phyloP scores from a whole-genome alignment of 2,888 invertebrate genomes.

The Drosophila ustulata region DNA sequence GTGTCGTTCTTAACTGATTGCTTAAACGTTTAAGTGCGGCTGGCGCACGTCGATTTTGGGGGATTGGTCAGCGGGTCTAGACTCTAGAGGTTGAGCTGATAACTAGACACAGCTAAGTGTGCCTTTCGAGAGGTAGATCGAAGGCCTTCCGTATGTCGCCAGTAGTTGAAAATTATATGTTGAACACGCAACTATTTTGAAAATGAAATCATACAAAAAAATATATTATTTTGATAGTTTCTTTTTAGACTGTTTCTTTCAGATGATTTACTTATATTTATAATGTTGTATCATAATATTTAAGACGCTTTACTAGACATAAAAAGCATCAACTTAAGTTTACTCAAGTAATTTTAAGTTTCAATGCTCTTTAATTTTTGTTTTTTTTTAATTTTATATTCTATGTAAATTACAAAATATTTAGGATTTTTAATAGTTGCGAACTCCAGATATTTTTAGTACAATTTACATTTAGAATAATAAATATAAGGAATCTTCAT shows the following conservation, averaged over 20 bases:
- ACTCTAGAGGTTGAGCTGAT: conserved; percentile 29
- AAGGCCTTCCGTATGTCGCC: too few relatives aligned
- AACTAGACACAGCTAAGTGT: not conserved
- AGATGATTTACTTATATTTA: too few relatives aligned
- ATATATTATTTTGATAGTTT: too few relatives aligned
- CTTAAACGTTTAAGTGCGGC: conserved; percentile 19
- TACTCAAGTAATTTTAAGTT: too few relatives aligned
- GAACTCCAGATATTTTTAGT: not conserved
- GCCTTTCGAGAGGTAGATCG: not conserved
- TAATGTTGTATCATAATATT: too few relatives aligned
- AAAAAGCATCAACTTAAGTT: too few relatives aligned
- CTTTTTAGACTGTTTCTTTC: too few relatives aligned
- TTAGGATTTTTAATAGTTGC: too few relatives aligned
- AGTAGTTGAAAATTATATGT: not conserved
- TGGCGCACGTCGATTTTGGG: not conserved
- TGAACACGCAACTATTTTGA: not conserved
- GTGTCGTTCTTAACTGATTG: conserved; percentile 48
- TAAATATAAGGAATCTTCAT: not conserved
- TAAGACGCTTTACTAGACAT: too few relatives aligned
- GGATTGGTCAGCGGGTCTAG: conserved; percentile 34
- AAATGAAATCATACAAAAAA: not conserved
- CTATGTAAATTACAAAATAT: too few relatives aligned
- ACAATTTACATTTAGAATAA: not conserved
- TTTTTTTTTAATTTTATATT: too few relatives aligned
- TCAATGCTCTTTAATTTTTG: too few relatives aligned